Conservation (phyloP, 2,797 vertebrate species). For the Sorex maritimensis region DNA sequence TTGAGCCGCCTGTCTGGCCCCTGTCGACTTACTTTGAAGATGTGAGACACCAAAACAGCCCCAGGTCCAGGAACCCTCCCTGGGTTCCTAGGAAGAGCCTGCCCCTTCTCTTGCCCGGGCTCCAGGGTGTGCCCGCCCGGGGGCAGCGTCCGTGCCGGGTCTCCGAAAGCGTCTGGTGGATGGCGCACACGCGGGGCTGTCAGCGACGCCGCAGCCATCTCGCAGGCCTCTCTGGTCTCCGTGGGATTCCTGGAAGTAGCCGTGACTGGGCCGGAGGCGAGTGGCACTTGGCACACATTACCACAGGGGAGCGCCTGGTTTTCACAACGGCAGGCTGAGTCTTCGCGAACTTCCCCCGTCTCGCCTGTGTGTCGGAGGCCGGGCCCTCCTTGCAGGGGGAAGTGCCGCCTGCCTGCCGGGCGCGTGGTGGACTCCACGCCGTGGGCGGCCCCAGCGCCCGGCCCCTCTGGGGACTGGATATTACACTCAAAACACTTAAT, state of each 20-base stretch:
- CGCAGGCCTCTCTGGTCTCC: slow-evolving; percentile 30
- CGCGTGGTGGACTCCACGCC: not conserved
- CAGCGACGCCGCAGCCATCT: too few relatives aligned
- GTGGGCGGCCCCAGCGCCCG: not conserved
- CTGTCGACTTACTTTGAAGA: slow-evolving; percentile 62
- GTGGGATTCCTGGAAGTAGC: slow-evolving; percentile 19
- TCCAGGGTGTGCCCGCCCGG: not conserved
- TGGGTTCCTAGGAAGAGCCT: not conserved
- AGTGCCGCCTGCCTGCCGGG: not conserved
- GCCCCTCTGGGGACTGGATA: slow-evolving; percentile 17
- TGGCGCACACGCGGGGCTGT: not conserved
- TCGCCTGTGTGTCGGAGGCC: slow-evolving; percentile 13
- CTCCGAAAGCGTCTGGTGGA: not conserved
- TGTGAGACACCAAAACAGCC: not conserved
- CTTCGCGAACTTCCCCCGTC: not conserved
- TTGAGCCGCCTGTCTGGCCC: not conserved
- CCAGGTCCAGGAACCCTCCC: slow-evolving; percentile 36
- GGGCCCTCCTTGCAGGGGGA: not conserved
- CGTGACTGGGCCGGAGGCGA: not conserved
- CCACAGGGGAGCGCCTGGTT: not conserved
- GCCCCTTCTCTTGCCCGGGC: not conserved
- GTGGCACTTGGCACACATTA: not conserved
- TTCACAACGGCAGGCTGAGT: not conserved
- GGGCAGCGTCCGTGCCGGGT: not conserved
- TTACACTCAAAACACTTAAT: slow-evolving; percentile 11